Conservation (phyloP, 2,113 vertebrate species). For the Actenoides hombroni region DNA sequence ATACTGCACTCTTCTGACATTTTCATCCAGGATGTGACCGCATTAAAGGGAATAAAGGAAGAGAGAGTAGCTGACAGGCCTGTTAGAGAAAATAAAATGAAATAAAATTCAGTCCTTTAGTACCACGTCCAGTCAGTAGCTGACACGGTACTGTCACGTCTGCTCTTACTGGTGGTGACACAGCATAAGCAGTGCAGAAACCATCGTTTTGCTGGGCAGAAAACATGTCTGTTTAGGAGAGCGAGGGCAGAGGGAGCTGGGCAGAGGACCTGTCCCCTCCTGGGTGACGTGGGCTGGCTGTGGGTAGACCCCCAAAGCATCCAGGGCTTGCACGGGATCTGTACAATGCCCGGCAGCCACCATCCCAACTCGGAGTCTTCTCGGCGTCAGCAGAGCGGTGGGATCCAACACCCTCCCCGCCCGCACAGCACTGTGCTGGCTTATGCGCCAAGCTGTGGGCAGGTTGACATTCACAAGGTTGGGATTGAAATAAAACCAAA, state of each 20-base stretch:
- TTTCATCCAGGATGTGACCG: constrained; percentile 29
- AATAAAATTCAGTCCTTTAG: not conserved
- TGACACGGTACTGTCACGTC: fast-evolving
- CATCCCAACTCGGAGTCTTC: not conserved
- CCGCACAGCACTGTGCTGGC: not conserved
- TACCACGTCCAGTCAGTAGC: not conserved
- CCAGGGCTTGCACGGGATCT: not conserved
- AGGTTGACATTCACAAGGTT: fast-evolving
- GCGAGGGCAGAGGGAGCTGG: not conserved
- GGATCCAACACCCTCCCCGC: not conserved
- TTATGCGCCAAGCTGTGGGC: fast-evolving
- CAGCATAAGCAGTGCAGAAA: not conserved
- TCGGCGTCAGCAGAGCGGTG: not conserved
- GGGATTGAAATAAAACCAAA: not conserved
- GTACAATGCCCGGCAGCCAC: not conserved
- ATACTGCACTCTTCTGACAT: constrained; percentile 23
- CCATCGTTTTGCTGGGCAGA: not conserved
- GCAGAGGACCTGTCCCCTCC: not conserved
- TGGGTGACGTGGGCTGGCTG: fast-evolving
- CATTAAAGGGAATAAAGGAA: constrained; percentile 5
- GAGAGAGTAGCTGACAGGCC: not conserved
- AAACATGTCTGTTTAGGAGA: fast-evolving
- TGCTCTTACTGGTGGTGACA: not conserved
- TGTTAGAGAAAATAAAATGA: not conserved
- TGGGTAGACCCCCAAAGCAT: not conserved